A percentile compares a stretch with the other conserved stretches of the same genome.
These are phyloP conservation scores for Drosophila triauraria DNA, from an alignment of 1,140 invertebrate species.

Conservation along the genomic window DNA sequence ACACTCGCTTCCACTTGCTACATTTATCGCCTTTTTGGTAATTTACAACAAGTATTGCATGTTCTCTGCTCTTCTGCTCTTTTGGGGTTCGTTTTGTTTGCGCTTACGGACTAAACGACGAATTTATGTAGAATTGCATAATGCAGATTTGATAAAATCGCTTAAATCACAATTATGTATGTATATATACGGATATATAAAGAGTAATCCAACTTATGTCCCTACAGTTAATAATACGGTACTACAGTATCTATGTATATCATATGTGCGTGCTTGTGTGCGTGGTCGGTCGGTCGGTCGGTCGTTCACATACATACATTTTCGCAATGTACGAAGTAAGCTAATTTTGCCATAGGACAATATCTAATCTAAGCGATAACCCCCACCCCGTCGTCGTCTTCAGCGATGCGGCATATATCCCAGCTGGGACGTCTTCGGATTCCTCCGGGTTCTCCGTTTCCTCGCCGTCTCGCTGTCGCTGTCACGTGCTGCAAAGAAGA, in stretches of 20 bases:
- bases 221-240: slow-evolving; percentile 66
- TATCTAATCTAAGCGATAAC: slow-evolving; percentile 51
- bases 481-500: slow-evolving; percentile 48
- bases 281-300: slow-evolving; percentile 27
- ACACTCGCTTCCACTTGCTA: slow-evolving; percentile 65
- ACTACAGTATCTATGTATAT: slow-evolving; percentile 67
- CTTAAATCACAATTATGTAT: slow-evolving; percentile 85
- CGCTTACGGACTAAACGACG: slow-evolving; percentile 73
- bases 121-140: slow-evolving; percentile 82
- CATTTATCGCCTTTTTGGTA: slow-evolving; percentile 62
- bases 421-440: slow-evolving; percentile 3
- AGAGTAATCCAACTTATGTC: slow-evolving; percentile 70
- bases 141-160: slow-evolving; percentile 84
- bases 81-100: slow-evolving; percentile 44
- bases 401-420: slow-evolving; percentile 26
- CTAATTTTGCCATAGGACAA: slow-evolving; percentile 50
- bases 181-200: slow-evolving; percentile 78
- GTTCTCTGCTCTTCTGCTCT: slow-evolving; percentile 14
- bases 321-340: slow-evolving; percentile 46
- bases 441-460: slow-evolving; percentile 1
- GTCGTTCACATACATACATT: slow-evolving; percentile 26
- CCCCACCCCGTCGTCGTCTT: slow-evolving; percentile 21
- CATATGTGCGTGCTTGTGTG: slow-evolving; percentile 52
- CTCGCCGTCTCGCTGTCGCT: slow-evolving; percentile 6
- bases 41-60: slow-evolving; percentile 83